Conservation (phyloP, 2,113 vertebrate species). For the Coryphaenoides rupestris region DNA sequence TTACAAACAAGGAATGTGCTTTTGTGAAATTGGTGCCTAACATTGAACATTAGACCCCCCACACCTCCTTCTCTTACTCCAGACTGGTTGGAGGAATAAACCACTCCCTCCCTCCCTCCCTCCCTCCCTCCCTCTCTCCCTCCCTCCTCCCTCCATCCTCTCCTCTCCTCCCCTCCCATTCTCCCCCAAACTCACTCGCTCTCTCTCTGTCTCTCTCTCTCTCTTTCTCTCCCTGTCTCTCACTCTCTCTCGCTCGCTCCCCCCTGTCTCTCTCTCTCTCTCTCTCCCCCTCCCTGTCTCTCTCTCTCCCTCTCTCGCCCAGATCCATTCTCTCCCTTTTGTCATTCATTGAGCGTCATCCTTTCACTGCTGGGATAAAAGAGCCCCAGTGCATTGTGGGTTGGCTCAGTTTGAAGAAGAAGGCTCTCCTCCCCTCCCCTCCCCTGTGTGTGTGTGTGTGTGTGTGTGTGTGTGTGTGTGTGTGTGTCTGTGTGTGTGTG, state of each 20-base stretch:
- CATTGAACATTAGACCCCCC: no score
- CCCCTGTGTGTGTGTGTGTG: conserved; percentile 52
- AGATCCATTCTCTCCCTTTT: conserved; percentile 71
- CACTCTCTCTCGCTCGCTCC: conserved; percentile 6
- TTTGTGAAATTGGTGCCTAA: no score
- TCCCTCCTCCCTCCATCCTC: neutral
- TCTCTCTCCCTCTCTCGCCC: conserved; percentile 59
- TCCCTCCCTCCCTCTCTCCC: neutral
- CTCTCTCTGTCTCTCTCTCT: conserved; percentile 51
- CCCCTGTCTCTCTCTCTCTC: neutral
- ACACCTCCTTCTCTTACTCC: conserved; percentile 29
- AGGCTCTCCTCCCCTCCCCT: conserved; percentile 65
- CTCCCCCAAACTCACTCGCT: conserved; percentile 25
- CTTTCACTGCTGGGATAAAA: conserved; percentile 81
- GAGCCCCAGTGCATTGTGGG: conserved; percentile 70
- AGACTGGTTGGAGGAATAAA: conserved; percentile 42
- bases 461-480: conserved; percentile 31
- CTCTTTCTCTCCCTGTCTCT: no score
- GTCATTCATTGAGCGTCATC: conserved; percentile 79
- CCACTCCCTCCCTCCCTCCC: neutral
- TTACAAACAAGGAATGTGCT: no score
- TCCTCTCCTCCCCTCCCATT: conserved; percentile 46
- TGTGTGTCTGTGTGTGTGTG: no score
- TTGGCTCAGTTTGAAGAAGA: conserved; percentile 72
- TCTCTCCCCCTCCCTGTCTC: conserved; percentile 45